Conservation (phyloP, 2,797 vertebrate genomes). For the Tapirus indicus region DNA sequence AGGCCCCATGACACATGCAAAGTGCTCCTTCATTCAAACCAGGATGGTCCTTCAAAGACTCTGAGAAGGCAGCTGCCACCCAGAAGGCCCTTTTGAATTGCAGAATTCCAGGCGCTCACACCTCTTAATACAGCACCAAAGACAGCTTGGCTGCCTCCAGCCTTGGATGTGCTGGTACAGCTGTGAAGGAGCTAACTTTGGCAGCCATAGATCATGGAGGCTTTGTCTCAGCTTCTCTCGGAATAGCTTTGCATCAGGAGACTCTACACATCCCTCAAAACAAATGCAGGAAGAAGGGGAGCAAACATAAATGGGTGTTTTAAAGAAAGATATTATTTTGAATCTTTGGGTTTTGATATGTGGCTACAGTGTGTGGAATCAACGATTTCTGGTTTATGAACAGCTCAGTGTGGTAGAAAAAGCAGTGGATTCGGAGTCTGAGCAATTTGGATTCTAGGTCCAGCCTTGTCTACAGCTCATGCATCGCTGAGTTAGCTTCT, state of each 20-base stretch:
- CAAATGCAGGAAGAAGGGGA: background rate
- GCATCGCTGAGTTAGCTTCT: slow-evolving; percentile 43
- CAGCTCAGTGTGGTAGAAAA: background rate
- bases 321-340: background rate
- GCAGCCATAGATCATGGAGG: slow-evolving; percentile 85
- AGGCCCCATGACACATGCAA: slow-evolving; percentile 73
- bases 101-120: slow-evolving; percentile 81
- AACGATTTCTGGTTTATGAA: background rate
- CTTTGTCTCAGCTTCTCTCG: slow-evolving; percentile 83
- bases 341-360: background rate
- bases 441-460: background rate
- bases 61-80: slow-evolving; percentile 85
- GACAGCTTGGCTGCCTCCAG: slow-evolving; percentile 81
- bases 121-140: slow-evolving; percentile 85
- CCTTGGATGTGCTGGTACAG: slow-evolving; percentile 86
- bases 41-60: slow-evolving; percentile 84
- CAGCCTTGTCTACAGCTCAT: background rate
- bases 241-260: slow-evolving; percentile 80
- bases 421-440: background rate
- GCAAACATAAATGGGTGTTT: background rate
- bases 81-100: slow-evolving; percentile 78
- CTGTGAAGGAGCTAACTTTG: slow-evolving; percentile 88
- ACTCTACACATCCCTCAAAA: background rate
- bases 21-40: slow-evolving; percentile 81
- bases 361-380: background rate